Conservation (phyloP, 2,888 invertebrate species). For the Pyralis farinalis region DNA sequence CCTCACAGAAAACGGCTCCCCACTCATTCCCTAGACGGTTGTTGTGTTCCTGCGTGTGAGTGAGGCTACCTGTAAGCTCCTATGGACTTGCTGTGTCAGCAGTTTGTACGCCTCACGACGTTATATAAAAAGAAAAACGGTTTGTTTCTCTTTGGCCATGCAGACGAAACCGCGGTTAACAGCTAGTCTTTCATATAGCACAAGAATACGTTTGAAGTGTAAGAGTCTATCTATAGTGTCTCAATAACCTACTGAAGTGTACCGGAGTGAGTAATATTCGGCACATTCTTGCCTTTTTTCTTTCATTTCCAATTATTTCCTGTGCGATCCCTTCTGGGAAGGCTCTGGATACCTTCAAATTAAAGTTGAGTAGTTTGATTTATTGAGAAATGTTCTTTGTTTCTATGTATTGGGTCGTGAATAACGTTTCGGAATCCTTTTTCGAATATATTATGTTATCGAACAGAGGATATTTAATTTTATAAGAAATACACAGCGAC, state of each 20-base stretch:
- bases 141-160: no score
- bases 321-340: slow-evolving; percentile 6
- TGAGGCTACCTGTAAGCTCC: no score
- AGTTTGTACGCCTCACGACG: no score
- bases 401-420: neutral
- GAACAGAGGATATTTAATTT: no score
- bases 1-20: no score
- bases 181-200: neutral
- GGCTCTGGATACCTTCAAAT: neutral
- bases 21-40: no score
- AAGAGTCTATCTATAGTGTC: neutral
- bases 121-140: no score
- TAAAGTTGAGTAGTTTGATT: slow-evolving; percentile 1
- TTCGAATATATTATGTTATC: no score
- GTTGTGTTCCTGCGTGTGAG: no score
- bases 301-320: slow-evolving; percentile 8
- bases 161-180: neutral
- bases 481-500: no score
- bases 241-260: neutral
- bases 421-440: neutral
- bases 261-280: neutral
- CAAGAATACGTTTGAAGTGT: neutral
- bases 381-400: slow-evolving; percentile 1
- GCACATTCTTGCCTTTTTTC: slow-evolving; percentile 1
- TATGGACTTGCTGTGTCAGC: no score